These are phyloP conservation scores for Henicopernis longicauda DNA, from an alignment of 2,113 vertebrate genomes.

Conservation along the genomic window DNA sequence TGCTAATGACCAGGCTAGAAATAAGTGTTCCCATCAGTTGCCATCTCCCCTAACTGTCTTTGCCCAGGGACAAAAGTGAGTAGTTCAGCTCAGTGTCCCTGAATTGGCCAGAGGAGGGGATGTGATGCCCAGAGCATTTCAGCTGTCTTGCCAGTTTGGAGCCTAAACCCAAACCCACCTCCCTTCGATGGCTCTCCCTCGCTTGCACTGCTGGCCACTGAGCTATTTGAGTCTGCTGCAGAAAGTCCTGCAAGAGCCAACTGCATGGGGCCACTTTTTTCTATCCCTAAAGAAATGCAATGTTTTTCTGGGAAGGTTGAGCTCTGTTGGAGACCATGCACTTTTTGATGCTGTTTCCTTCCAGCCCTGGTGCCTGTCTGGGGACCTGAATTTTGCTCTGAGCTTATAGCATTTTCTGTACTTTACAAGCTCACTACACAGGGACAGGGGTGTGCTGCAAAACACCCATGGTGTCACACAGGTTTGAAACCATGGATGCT, in stretches of 20 bases:
- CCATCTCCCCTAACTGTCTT: background rate
- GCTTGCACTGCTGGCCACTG: background rate
- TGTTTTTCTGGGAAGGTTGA: background rate
- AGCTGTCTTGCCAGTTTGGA: background rate
- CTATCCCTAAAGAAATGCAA: background rate
- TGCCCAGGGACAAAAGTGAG: background rate
- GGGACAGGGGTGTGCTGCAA: background rate
- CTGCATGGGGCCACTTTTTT: background rate
- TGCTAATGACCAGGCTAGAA: background rate
- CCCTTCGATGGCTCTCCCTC: accelerated
- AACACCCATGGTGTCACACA: accelerated
- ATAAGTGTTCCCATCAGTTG: background rate
- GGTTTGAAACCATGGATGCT: background rate
- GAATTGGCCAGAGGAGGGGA: background rate
- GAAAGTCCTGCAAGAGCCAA: background rate
- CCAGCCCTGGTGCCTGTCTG: background rate
- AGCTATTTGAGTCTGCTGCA: background rate
- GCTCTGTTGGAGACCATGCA: background rate
- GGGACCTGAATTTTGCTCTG: background rate
- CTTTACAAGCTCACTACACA: background rate
- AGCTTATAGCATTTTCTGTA: background rate
- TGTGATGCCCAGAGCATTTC: background rate
- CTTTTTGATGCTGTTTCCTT: background rate
- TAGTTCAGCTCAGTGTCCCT: accelerated
- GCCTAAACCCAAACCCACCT: background rate